Base-by-base conservation (phyloP, 2,797 vertebrate genomes). In the Sebastes dallii region DNA sequence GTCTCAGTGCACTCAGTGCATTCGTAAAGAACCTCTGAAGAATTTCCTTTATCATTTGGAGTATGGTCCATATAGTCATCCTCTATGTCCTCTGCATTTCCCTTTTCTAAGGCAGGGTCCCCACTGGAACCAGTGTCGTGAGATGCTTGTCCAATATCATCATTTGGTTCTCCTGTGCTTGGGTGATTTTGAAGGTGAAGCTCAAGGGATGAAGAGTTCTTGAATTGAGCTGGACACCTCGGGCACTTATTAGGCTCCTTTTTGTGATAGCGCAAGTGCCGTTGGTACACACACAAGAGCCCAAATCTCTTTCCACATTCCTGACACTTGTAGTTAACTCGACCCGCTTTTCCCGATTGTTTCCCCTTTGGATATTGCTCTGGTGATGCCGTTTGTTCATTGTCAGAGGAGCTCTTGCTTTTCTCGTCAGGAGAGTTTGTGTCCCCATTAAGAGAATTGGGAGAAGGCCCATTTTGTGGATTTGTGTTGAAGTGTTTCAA, bases 301-400 rank as follows among this genome's bases (percentile, higher is more conserved):
- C 95, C 93, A 92, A 96, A 96, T 82, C 79, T 93, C 80, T 95
- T 95, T 67, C 94, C 95, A 83, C 96, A 96, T 69, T 96, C 95
- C 55, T 92, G 91, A 86, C 96, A 96, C 70, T 95, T 94, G 80
- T 96, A 96, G 59, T 91, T 94, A 55, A 88, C 81, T 60, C 93
- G 70, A 42, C 66, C 84, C 6, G 68, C 60, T 85, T 89, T 95
- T 76, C 72, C 92, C 14, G 88, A 78, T 69, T 88, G 88, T 32
- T 81, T 87, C 55, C 60, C 91, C 5, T 69, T 80, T 72, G 76
- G 69, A 55, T 70, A 66, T 24, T 91, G 82, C 59, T 92, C 91
- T 67, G 70, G 42, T 66, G 82, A 81, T 1, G 75, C n/a, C 4
- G 58, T 42, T 75, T 70, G 82, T 52, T 93, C 86, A 81, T 66